Evolutionary conservation across 2,888 invertebrate species (phyloP).

Genomic region (Slavum lentiscoides): DNA sequence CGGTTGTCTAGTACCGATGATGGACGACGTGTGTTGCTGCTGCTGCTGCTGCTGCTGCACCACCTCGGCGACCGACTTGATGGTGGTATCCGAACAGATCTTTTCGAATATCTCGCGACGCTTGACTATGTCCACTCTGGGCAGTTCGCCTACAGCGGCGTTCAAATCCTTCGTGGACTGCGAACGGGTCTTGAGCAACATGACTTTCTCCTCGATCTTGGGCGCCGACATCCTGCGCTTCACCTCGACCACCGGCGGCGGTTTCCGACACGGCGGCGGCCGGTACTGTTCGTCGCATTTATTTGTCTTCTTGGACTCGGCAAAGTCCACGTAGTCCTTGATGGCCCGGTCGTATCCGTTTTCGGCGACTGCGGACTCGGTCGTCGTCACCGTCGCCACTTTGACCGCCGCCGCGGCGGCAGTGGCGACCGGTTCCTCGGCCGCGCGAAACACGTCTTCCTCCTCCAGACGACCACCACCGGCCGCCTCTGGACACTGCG

Average conservation of each 20-base stretch:
- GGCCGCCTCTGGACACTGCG: background rate
- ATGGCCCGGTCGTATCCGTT: slow-evolving; percentile 88
- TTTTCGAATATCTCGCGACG: slow-evolving; percentile 81
- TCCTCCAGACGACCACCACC: background rate
- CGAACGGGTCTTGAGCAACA: slow-evolving; percentile 59
- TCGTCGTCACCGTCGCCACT: background rate
- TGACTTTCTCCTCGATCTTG: slow-evolving; percentile 69
- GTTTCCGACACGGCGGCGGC: background rate
- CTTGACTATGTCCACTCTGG: slow-evolving; percentile 79
- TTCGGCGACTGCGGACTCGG: slow-evolving; percentile 62
- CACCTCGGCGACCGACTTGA: background rate
- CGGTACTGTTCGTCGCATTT: slow-evolving; percentile 49
- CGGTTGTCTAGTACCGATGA: slow-evolving; percentile 26
- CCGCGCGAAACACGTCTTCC: slow-evolving; percentile 22
- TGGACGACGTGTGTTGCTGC: background rate
- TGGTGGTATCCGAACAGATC: slow-evolving; percentile 55
- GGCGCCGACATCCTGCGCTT: slow-evolving; percentile 59
- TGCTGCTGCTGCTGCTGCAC: slow-evolving; percentile 15
- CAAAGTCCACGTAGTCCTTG: slow-evolving; percentile 76
- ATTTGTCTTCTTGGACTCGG: slow-evolving; percentile 65
- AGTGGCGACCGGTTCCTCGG: background rate
- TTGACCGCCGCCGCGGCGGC: background rate
- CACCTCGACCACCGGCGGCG: slow-evolving; percentile 50
- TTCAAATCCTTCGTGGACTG: slow-evolving; percentile 59
- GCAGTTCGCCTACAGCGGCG: slow-evolving; percentile 61